These are phyloP conservation scores for Ellobius talpinus DNA, from an alignment of 2,113 vertebrate genomes.

Conservation along the genomic window DNA sequence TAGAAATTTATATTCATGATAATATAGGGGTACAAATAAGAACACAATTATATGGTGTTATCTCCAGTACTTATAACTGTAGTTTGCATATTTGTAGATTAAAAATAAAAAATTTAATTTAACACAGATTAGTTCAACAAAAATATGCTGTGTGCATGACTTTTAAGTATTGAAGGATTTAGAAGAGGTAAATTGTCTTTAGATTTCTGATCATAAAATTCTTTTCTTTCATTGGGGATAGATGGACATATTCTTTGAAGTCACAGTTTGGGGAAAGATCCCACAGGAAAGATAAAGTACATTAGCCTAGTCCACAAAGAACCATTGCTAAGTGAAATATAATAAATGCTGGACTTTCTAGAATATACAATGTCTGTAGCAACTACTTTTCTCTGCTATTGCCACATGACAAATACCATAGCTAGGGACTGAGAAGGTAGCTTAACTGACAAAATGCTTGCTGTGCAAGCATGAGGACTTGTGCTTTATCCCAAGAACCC, in stretches of 20 bases:
- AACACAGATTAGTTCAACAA: slow-evolving; percentile 14
- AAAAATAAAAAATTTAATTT: slow-evolving; percentile 8
- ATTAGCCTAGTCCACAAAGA: not conserved
- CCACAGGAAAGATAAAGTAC: not conserved
- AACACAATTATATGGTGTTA: not conserved
- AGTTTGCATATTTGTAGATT: slow-evolving; percentile 28
- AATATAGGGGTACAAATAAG: not conserved
- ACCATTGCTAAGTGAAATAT: not conserved
- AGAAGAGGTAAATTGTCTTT: not conserved
- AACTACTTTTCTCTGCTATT: not conserved
- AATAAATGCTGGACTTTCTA: not conserved
- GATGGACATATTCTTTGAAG: not conserved
- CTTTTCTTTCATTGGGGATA: not conserved
- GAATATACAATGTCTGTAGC: not conserved
- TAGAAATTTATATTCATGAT: not conserved
- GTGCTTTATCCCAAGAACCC: not conserved
- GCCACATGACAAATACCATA: not conserved
- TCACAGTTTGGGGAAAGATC: not conserved
- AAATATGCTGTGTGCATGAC: not conserved
- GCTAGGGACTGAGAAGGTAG: not conserved
- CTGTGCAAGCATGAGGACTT: not conserved
- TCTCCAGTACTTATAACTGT: not conserved
- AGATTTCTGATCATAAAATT: not conserved
- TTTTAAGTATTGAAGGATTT: not conserved
- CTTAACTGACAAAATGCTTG: not conserved